A percentile compares a stretch with the other conserved stretches of the same genome.
Evolutionary conservation across 23 tunicate species (phyloP).

Genomic region (Corella eumyota): DNA sequence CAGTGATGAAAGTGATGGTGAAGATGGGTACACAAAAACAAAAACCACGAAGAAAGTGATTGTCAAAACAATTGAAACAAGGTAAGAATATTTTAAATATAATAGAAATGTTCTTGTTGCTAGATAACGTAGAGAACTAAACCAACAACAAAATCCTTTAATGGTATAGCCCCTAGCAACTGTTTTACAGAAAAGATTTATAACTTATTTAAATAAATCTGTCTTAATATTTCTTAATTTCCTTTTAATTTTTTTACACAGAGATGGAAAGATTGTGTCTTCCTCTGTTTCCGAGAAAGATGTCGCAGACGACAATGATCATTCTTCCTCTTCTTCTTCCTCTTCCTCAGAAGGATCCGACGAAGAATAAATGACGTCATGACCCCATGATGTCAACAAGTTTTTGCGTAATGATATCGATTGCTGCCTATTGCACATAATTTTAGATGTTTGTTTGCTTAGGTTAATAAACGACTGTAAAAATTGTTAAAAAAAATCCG

Average conservation of each 20-base stretch:
- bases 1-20: slow-evolving; percentile 22
- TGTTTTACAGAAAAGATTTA: no score
- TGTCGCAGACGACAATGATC: slow-evolving; percentile 15
- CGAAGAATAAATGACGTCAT: slow-evolving; percentile 29
- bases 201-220: no score
- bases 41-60: slow-evolving; percentile 75
- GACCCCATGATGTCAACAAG: background rate
- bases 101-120: background rate
- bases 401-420: background rate
- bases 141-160: background rate
- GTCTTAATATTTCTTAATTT: no score
- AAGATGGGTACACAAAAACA: slow-evolving; percentile 7
- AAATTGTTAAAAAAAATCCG: no score
- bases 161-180: no score
- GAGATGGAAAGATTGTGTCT: slow-evolving; percentile 90
- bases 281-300: slow-evolving; percentile 64
- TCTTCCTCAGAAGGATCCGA: slow-evolving; percentile 16
- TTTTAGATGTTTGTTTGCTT: no score
- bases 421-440: no score
- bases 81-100: slow-evolving; percentile 19
- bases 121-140: background rate
- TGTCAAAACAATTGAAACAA: slow-evolving; percentile 86
- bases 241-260: no score
- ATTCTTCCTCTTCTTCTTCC: slow-evolving; percentile 26
- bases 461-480: no score